Conservation (phyloP, 2,888 invertebrate species). For the Phoronis australis region DNA sequence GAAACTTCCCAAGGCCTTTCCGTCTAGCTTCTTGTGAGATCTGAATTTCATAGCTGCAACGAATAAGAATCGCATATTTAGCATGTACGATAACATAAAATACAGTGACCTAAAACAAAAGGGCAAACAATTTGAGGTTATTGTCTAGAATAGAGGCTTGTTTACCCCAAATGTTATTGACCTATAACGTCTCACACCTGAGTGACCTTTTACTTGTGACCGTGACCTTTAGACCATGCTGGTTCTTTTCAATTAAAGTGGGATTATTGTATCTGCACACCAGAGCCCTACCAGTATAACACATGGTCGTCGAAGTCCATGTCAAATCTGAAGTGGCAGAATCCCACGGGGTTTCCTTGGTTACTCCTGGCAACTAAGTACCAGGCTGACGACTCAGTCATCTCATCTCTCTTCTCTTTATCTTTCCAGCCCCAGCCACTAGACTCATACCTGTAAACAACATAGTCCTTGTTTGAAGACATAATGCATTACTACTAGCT, state of each 20-base stretch:
- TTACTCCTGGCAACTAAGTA: constrained; percentile 61
- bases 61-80: too few species aligned
- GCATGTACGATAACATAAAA: constrained; percentile 3
- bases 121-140: not conserved
- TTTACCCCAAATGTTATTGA: not conserved
- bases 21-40: constrained; percentile 66
- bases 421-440: constrained; percentile 79
- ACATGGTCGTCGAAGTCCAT: constrained; percentile 71
- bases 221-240: too few species aligned
- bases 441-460: constrained; percentile 58
- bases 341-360: constrained; percentile 60
- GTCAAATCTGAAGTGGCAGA: constrained; percentile 79
- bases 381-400: constrained; percentile 69
- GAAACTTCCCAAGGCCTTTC: constrained; percentile 76
- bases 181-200: not conserved
- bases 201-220: too few species aligned
- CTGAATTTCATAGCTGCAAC: constrained; percentile 78
- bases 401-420: constrained; percentile 67
- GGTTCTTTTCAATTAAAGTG: too few species aligned
- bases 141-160: too few species aligned
- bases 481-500: too few species aligned
- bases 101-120: not conserved
- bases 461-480: too few species aligned
- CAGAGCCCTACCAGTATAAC: constrained; percentile 69
- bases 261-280: too few species aligned